These are phyloP conservation scores for Ptilonorhynchus violaceus DNA, from an alignment of 2,113 vertebrate species.

Conservation along the genomic window DNA sequence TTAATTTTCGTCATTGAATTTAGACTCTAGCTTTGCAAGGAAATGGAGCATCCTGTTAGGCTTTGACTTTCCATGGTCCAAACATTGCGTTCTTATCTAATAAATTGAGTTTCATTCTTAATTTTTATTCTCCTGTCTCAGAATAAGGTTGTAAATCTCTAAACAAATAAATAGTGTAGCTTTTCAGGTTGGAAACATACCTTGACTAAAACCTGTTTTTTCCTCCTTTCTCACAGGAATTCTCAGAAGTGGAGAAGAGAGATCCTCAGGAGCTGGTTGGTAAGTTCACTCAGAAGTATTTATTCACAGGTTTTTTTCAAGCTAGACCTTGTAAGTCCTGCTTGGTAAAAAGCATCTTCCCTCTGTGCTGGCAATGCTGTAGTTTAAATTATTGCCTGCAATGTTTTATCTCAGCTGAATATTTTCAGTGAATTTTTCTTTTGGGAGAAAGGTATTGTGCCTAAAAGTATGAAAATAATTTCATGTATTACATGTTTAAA, in stretches of 20 bases:
- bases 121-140: background rate
- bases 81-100: background rate
- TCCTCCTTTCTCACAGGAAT: constrained; percentile 74
- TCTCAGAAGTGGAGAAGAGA: constrained; percentile 83
- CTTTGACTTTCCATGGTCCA: background rate
- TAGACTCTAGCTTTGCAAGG: background rate
- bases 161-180: background rate
- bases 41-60: background rate
- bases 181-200: background rate
- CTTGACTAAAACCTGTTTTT: background rate
- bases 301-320: background rate
- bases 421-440: background rate
- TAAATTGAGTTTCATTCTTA: background rate
- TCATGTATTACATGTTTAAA: background rate
- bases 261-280: constrained; percentile 96
- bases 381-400: background rate
- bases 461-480: background rate
- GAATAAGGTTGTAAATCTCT: background rate
- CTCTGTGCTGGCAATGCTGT: background rate
- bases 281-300: constrained; percentile 68
- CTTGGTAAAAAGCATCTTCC: background rate
- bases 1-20: background rate
- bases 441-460: background rate
- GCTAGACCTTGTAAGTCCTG: background rate
- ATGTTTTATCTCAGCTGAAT: background rate